Conservation (phyloP, 1,140 invertebrate species). For the Drosophila hydei region DNA sequence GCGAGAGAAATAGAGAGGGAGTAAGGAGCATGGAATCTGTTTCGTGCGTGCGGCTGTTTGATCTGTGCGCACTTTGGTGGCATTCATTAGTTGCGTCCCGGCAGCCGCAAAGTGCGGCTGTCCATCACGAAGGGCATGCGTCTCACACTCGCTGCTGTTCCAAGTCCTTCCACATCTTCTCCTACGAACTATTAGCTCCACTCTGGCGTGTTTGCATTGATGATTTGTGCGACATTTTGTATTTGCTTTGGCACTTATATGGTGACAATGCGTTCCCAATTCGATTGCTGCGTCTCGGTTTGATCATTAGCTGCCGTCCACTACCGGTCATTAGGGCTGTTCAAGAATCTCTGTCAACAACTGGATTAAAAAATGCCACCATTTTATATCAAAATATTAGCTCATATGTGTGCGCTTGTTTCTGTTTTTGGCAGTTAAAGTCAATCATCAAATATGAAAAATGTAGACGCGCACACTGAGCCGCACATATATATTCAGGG, state of each 20-base stretch:
- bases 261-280: slow-evolving; percentile 18
- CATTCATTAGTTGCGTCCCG: slow-evolving; percentile 71
- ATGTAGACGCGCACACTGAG: slow-evolving; percentile 15
- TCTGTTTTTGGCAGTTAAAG: slow-evolving; percentile 38
- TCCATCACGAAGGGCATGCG: slow-evolving; percentile 69
- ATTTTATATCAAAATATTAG: slow-evolving; percentile 9
- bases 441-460: slow-evolving; percentile 80
- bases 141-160: background rate
- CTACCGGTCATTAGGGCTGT: background rate
- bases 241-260: slow-evolving; percentile 32
- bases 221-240: slow-evolving; percentile 20
- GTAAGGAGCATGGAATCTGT: slow-evolving; percentile 9
- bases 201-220: slow-evolving; percentile 10
- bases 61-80: slow-evolving; percentile 59
- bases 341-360: slow-evolving; percentile 20
- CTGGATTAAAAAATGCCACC: slow-evolving; percentile 18
- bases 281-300: slow-evolving; percentile 17
- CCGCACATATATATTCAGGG: background rate
- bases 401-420: slow-evolving; percentile 14
- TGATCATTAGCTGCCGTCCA: slow-evolving; percentile 14
- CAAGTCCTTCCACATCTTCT: background rate
- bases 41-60: slow-evolving; percentile 46
- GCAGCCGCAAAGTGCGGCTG: slow-evolving; percentile 65
- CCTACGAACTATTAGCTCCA: background rate
- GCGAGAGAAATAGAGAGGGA: background rate